Base-by-base conservation (phyloP, 1,140 invertebrate species). In the Protaetia brevitarsis region DNA sequence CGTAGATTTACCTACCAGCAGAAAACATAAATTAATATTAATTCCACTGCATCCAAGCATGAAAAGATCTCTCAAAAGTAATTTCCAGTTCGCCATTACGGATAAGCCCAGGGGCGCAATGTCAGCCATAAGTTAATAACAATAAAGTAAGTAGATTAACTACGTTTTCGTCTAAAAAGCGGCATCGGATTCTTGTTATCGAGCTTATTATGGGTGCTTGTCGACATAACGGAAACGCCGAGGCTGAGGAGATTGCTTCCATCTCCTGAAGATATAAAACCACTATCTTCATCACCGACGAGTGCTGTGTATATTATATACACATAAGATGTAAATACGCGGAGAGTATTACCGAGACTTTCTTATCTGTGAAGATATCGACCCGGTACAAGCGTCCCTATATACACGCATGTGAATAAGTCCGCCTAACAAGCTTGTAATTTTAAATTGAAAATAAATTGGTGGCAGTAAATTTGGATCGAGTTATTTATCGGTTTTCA, bases 131-230 rank as follows among this genome's bases (percentile, higher is more conserved):
- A 51, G 41, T 51, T 51, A 51, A 51, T 51, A 51, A 51, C 41
- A 51, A 51, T 51, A 51, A 51, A 51, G 41, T 23, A 19, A 10
- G 19, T 51, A 23, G 41, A 51, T 51, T 51, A 51, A 51, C 41
- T 51, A 19, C 41, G 41, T 51, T 51, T 51, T 51, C 13, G 41
- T 51, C 19, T 51, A 51, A 51, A 23, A 19, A 11, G 16, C 41
- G 41, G 26, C 26, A 51, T 51, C 41, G 41, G 41, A 51, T 51
- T 51, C 41, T 51, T 51, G 41, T 51, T 51, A 51, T 51, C 41
- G 41, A 51, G 41, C 13, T 51, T 51, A 51, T 51, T 51, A 51
- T 23, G 21, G 11, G 41, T 51, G 41, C 41, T 51, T 19, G 41
- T 51, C 19, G 41, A 11, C 19, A 51, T 51, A 51, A 51, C 19